Conservation (phyloP, 1,140 invertebrate species). For the Aleiodes sp. region DNA sequence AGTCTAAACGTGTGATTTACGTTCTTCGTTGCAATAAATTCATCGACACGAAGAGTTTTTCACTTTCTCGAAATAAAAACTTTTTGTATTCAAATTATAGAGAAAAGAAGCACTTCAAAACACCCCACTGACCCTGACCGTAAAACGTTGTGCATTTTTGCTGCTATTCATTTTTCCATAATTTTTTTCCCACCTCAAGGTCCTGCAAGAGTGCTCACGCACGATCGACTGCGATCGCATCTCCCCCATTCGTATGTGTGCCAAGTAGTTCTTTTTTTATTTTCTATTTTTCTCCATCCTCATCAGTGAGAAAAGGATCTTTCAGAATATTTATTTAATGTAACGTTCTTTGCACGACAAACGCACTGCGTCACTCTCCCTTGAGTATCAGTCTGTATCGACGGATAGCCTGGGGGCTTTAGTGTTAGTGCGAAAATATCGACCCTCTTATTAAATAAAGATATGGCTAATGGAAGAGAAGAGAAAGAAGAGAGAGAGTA, state of each 20-base stretch:
- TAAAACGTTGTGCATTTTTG: not conserved
- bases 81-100: not conserved
- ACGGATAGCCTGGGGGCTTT: conserved; percentile 20
- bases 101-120: conserved; percentile 17
- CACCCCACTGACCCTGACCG: conserved; percentile 24
- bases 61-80: not conserved
- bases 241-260: not conserved
- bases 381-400: not conserved
- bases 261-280: not conserved
- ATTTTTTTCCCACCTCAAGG: conserved; percentile 12
- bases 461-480: conserved; percentile 17
- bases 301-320: not conserved
- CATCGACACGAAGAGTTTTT: not conserved
- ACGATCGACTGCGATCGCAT: conserved; percentile 1
- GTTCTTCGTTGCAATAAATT: not conserved
- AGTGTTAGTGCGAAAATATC: conserved; percentile 30
- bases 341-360: not conserved
- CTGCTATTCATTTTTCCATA: not conserved
- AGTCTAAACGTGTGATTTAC: no score
- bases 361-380: conserved; percentile 15
- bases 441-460: conserved; percentile 34
- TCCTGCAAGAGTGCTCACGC: not conserved
- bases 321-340: conserved; percentile 8
- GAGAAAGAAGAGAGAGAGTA: conserved; percentile 16
- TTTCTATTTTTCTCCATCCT: not conserved